Evolutionary conservation across 2,888 invertebrate species (phyloP), one percentile per base, ranked within the genome.

Genomic region (Hydrotaea diabolus): DNA sequence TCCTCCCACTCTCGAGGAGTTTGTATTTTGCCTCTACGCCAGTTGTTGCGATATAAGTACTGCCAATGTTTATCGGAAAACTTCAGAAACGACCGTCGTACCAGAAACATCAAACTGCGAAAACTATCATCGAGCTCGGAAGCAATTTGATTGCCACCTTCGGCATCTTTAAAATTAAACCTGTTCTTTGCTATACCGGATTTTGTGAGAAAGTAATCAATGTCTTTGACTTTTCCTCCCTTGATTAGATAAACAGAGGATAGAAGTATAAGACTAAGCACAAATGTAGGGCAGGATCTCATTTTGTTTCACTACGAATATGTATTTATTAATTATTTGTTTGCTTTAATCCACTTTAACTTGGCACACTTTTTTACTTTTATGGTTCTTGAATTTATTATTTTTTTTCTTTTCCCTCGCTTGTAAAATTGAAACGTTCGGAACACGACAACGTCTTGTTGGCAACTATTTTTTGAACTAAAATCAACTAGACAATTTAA

Each of bases 1-100:
- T 90, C 88, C n/a, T 88, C 83, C 1, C 76, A 82, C 0, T 73
- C 53, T 5, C 91, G 69, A 11, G 79, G 79, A 1, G 36, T 71
- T 86, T 93, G 93, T 73, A 92, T 86, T 87, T 90, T 91, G 0
- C 90, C 90, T 23, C 86, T 87, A 0, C 82, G 82, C 15, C 55
- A 82, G 46, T 87, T 66, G 43, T 66, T 15, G 21, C 9, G 1
- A 11, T 79, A 82, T 0, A 90, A 36, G 0, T 77, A 39, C 0
- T 88, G 71, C 11, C 88, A 72, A 23, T 89, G 0, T 55, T 66
- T 64, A 66, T 5, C 89, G 64, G 0, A 84, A 59, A 1, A 75
- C 15, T 8, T 87, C 84, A 21, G 1, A 2, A 57, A 19, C 66
- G 15, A 1, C 21, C 31, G 36, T 3, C 91, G 87, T 0, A 78